A percentile compares a stretch with the other conserved stretches of the same genome.
phyloP scores from a whole-genome alignment of 2,797 vertebrate genomes.

The Hylomyscus alleni region DNA sequence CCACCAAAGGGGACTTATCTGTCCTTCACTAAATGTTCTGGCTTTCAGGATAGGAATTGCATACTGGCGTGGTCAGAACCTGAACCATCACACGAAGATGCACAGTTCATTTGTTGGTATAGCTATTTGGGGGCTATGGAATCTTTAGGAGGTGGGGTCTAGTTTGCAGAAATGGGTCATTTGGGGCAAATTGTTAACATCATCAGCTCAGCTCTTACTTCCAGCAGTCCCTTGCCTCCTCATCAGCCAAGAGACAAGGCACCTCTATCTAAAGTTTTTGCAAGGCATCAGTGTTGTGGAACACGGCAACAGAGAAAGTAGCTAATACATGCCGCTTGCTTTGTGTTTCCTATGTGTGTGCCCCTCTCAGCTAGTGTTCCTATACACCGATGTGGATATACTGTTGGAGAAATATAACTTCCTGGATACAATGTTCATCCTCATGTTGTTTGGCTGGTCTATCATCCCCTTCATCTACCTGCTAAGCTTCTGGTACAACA shows the following conservation, averaged over 20 bases:
- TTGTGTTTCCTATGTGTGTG: neutral
- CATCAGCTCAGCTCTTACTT: neutral
- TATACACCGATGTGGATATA: constrained; percentile 91
- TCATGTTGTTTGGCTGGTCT: constrained; percentile 96
- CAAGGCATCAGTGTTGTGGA: neutral
- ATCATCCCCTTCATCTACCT: constrained; percentile 97
- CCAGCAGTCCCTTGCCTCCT: neutral
- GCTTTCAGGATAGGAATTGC: neutral
- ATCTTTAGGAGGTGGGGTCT: neutral
- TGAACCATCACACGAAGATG: neutral
- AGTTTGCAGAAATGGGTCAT: neutral
- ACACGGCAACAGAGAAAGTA: neutral
- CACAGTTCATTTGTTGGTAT: neutral
- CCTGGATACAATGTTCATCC: constrained; percentile 93
- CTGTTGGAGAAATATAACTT: constrained; percentile 92
- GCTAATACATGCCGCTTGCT: neutral
- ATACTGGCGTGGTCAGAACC: neutral
- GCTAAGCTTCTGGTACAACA: constrained; percentile 95
- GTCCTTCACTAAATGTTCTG: neutral
- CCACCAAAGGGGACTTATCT: neutral
- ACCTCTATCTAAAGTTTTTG: neutral
- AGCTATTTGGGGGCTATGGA: neutral
- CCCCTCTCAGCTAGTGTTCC: constrained; percentile 92
- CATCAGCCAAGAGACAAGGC: neutral
- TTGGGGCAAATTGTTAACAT: neutral